Evolutionary conservation across 2,113 vertebrate species (phyloP).

Genomic region (Corydoras sp.): DNA sequence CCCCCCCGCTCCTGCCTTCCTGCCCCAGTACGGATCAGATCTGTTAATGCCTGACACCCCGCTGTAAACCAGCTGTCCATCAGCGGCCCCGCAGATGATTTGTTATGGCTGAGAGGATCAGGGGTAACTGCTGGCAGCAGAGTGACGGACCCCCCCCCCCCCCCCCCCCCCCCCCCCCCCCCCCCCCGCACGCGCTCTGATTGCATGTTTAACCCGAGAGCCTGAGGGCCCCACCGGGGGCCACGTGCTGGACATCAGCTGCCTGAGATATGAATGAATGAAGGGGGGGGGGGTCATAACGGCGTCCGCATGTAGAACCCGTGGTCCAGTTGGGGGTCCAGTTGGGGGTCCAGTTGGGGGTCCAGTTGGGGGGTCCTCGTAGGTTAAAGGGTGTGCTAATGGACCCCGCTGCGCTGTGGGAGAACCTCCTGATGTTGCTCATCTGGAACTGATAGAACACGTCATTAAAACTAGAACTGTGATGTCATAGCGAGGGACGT

Average conservation of each 20-base stretch:
- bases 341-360: no score
- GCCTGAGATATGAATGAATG: background rate
- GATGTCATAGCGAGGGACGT: slow-evolving; percentile 18
- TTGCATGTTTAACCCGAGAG: slow-evolving; percentile 37
- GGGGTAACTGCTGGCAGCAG: slow-evolving; percentile 31
- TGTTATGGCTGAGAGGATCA: slow-evolving; percentile 49
- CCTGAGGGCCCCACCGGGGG: slow-evolving; percentile 11
- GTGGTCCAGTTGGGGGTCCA: no score
- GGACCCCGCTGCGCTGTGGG: background rate
- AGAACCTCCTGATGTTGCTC: slow-evolving; percentile 6
- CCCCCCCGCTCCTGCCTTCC: slow-evolving; percentile 29
- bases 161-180: slow-evolving; percentile 28
- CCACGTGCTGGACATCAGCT: slow-evolving; percentile 37
- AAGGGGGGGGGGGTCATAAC: no score
- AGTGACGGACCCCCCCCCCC: no score
- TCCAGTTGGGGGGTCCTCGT: no score
- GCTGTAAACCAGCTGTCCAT: slow-evolving; percentile 52
- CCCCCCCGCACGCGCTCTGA: slow-evolving; percentile 27
- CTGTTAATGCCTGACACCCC: slow-evolving; percentile 59
- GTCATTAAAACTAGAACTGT: slow-evolving; percentile 1
- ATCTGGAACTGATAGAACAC: background rate
- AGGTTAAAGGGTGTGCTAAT: background rate
- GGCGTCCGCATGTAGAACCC: no score
- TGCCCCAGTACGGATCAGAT: slow-evolving; percentile 55
- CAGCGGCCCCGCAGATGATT: slow-evolving; percentile 33